Conservation (phyloP, 2,888 invertebrate genomes). For the Mantis religiosa region DNA sequence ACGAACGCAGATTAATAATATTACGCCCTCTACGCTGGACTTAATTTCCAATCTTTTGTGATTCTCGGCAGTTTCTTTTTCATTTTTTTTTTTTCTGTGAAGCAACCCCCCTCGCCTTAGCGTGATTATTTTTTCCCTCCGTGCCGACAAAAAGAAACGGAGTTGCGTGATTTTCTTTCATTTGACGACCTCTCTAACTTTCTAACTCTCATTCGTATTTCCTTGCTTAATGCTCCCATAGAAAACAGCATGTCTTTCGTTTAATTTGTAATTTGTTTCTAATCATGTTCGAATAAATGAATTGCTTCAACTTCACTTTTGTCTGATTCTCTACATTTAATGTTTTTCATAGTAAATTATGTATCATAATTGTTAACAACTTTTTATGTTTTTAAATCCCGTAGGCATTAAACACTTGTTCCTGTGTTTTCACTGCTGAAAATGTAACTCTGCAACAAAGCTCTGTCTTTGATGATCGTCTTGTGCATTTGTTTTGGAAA, state of each 20-base stretch:
- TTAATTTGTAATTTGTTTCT: neutral
- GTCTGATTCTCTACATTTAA: too few species aligned
- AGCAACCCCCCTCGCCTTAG: neutral
- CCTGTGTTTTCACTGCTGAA: too few species aligned
- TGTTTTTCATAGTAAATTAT: too few species aligned
- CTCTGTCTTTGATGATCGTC: too few species aligned
- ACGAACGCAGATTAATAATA: slow-evolving; percentile 6
- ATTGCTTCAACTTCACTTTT: too few species aligned
- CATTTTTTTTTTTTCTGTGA: neutral
- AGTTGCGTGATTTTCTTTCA: neutral
- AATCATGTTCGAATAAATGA: too few species aligned
- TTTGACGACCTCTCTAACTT: neutral
- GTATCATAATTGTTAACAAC: too few species aligned
- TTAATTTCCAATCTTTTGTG: neutral
- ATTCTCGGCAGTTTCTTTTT: neutral
- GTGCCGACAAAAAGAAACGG: neutral
- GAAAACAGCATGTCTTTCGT: too few species aligned
- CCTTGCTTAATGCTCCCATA: neutral
- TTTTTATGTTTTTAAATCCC: too few species aligned
- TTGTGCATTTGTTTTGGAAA: too few species aligned
- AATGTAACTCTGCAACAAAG: too few species aligned
- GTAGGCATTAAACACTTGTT: too few species aligned
- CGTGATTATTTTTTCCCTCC: neutral
- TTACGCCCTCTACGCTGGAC: neutral
- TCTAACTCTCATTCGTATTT: neutral